These are phyloP conservation scores for Melanocharis versteri DNA, from an alignment of 2,113 vertebrate species.

Conservation along the genomic window DNA sequence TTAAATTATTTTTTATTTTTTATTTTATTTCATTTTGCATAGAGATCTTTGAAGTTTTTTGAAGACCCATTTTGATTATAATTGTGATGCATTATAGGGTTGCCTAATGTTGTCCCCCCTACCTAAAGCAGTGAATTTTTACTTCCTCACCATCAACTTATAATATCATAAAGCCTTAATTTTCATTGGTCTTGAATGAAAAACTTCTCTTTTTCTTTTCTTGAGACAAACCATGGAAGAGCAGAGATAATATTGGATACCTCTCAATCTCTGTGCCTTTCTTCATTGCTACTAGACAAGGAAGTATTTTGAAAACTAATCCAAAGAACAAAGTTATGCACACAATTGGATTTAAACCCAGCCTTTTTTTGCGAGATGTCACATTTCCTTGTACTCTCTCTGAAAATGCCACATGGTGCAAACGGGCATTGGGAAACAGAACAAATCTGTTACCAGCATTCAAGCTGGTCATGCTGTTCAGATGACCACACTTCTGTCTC, in stretches of 20 bases:
- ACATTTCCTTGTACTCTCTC: background rate
- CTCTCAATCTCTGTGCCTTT: background rate
- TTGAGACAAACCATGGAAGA: background rate
- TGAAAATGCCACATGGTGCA: background rate
- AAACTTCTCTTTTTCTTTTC: background rate
- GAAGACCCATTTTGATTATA: background rate
- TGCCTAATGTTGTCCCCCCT: background rate
- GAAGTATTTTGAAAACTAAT: background rate
- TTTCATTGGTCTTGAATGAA: background rate
- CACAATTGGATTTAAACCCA: background rate
- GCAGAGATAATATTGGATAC: background rate
- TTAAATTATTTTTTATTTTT: background rate
- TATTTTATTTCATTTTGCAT: no score
- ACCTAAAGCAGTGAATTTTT: background rate
- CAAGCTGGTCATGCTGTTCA: background rate
- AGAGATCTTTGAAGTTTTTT: background rate
- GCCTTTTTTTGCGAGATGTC: background rate
- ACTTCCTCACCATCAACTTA: background rate
- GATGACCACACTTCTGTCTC: background rate
- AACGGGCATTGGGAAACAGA: background rate
- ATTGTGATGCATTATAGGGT: background rate
- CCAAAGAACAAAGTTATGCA: background rate
- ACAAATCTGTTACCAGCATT: background rate
- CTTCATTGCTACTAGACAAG: background rate
- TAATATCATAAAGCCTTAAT: background rate